A percentile compares a stretch with the other conserved stretches of the same genome.
phyloP scores from a whole-genome alignment of 1,140 invertebrate species.

The Polypedilum pembai region DNA sequence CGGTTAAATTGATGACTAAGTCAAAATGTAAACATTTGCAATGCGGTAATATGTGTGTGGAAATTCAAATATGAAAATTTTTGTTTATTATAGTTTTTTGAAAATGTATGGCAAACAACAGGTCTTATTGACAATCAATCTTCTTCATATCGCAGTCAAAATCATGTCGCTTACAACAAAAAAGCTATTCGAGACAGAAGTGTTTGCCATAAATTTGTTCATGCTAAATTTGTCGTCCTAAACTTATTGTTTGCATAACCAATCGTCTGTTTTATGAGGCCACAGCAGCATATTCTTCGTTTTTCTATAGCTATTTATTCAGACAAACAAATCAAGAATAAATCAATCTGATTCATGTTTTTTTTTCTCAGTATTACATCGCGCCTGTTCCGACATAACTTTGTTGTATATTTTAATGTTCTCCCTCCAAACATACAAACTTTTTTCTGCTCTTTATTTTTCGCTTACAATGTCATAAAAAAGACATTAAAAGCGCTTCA shows the following conservation, averaged over 20 bases:
- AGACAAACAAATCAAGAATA: constrained; percentile 6
- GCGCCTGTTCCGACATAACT: not conserved
- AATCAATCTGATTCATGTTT: not conserved
- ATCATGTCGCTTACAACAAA: no score
- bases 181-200: not conserved
- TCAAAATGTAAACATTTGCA: constrained; percentile 6
- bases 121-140: no score
- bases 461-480: constrained; percentile 21
- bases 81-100: no score
- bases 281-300: no score
- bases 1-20: not conserved
- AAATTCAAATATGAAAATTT: no score
- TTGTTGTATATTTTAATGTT: not conserved
- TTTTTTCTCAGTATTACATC: not conserved
- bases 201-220: not conserved
- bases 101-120: no score
- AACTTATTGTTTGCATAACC: not conserved
- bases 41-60: no score
- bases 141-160: no score
- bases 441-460: not conserved
- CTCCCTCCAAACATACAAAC: not conserved
- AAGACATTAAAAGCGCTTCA: constrained; percentile 24
- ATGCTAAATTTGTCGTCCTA: not conserved
- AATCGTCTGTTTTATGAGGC: no score
- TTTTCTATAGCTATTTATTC: not conserved